Conservation (phyloP, 2,888 invertebrate genomes). For the Autographa gamma region DNA sequence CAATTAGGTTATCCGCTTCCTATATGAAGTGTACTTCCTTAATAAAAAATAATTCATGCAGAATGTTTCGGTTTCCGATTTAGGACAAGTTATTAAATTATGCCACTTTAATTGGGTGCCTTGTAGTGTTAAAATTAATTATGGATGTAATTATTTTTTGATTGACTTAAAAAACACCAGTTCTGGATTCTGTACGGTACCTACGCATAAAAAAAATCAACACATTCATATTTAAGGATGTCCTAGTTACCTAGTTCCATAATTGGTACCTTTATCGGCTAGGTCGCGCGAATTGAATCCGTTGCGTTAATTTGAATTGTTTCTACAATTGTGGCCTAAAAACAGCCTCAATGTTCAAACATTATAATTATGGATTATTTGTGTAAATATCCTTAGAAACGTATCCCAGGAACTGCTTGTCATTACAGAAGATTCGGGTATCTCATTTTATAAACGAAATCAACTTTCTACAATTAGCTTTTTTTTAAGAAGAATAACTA, state of each 20-base stretch:
- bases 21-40: slow-evolving; percentile 37
- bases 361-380: background rate
- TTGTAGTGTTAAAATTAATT: background rate
- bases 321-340: background rate
- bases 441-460: no score
- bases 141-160: no score
- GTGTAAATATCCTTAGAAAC: no score
- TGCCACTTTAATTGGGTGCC: background rate
- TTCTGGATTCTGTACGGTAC: no score
- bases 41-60: slow-evolving; percentile 14
- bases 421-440: no score
- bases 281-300: background rate
- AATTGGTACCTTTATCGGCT: background rate
- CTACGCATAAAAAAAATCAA: no score
- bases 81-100: background rate
- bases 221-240: background rate
- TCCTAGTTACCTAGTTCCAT: background rate
- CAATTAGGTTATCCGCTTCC: slow-evolving; percentile 35
- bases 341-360: background rate
- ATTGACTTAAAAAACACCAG: no score
- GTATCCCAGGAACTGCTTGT: no score
- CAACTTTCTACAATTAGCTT: no score
- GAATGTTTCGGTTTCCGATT: background rate
- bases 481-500: background rate
- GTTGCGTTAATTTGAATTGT: background rate